A percentile compares a stretch with the other conserved stretches of the same genome.
Conservation (phyloP, 2,888 invertebrate genomes). For the Orgyia antiqua region DNA sequence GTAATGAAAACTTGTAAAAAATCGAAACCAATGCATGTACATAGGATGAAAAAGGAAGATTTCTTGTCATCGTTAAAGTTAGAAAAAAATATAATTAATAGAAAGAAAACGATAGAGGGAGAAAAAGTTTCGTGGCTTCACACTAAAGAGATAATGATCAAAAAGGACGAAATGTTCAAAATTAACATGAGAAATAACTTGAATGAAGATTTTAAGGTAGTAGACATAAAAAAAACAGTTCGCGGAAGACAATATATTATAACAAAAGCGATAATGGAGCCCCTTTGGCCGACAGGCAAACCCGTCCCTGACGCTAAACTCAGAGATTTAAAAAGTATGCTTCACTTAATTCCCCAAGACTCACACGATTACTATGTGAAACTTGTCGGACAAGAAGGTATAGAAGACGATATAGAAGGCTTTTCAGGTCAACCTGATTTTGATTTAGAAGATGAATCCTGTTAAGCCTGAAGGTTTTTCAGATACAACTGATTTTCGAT, state of each 20-base stretch:
- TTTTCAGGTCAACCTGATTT: background rate
- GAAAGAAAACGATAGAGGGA: background rate
- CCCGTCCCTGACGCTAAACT: background rate
- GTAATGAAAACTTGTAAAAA: background rate
- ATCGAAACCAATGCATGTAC: background rate
- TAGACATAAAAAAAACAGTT: too few relatives aligned
- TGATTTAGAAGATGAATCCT: background rate
- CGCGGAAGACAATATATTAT: background rate
- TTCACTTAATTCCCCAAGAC: background rate
- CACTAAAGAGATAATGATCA: background rate
- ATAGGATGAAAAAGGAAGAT: background rate
- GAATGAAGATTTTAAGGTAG: too few relatives aligned
- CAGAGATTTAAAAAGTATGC: background rate
- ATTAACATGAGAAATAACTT: too few relatives aligned
- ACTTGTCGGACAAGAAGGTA: background rate
- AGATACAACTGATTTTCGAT: too few relatives aligned
- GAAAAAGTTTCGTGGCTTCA: background rate
- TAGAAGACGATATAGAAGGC: background rate
- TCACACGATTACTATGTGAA: background rate
- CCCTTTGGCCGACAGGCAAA: background rate
- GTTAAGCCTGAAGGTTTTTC: too few relatives aligned
- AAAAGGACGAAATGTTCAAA: background rate
- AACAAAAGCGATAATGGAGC: background rate
- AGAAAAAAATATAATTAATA: background rate
- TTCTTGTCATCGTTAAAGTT: background rate